These are phyloP conservation scores for Brachyalestes nurse DNA, from an alignment of 2,797 vertebrate species.

Conservation along the genomic window DNA sequence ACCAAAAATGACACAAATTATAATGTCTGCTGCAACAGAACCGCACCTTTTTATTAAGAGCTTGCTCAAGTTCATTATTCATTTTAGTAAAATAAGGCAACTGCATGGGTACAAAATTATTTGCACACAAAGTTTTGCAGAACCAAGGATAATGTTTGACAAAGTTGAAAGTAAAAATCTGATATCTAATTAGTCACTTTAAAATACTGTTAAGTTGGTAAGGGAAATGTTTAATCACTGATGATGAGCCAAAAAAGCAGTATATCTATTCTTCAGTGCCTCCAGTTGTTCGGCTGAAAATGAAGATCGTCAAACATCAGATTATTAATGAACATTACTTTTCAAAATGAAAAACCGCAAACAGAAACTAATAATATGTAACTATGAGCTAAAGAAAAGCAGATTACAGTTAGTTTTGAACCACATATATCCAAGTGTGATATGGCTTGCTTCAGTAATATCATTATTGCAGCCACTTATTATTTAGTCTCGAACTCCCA, in stretches of 20 bases:
- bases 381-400: background rate
- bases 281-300: conserved; percentile 72
- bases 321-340: background rate
- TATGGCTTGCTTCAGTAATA: background rate
- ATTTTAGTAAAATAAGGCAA: conserved; percentile 3
- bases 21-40: background rate
- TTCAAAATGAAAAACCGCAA: background rate
- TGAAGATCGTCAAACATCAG: background rate
- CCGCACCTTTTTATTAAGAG: conserved; percentile 1
- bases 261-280: conserved; percentile 62
- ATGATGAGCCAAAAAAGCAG: conserved; percentile 58
- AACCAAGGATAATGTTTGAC: background rate
- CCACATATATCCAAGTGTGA: no score
- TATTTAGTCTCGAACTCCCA: no score
- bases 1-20: background rate
- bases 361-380: background rate
- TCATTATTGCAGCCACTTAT: background rate
- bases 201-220: background rate
- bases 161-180: background rate
- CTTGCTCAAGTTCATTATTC: background rate
- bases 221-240: conserved; percentile 18
- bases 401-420: background rate
- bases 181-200: background rate
- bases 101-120: background rate
- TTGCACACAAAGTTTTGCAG: background rate